Evolutionary conservation across 2,888 invertebrate genomes (phyloP).

Genomic region (Anthrax anthrax): DNA sequence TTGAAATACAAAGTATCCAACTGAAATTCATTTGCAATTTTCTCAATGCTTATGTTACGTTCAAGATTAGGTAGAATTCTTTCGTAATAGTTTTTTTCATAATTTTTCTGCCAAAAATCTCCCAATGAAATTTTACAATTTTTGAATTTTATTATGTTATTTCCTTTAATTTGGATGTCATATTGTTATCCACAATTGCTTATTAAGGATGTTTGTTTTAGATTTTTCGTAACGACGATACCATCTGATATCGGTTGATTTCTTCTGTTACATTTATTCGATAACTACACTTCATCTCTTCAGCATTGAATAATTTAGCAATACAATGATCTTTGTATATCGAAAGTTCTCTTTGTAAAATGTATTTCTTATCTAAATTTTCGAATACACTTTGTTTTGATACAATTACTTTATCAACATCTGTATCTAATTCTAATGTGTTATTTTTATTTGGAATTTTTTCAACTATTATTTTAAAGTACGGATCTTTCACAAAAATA

Average conservation of each 20-base stretch:
- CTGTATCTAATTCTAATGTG: slow-evolving; percentile 2
- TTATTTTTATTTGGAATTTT: slow-evolving; percentile 5
- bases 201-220: neutral
- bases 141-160: neutral
- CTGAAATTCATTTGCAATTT: no score
- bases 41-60: no score
- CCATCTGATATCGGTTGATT: neutral
- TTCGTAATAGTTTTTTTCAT: no score
- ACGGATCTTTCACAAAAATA: neutral
- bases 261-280: neutral
- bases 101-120: no score
- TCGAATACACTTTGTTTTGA: slow-evolving; percentile 1
- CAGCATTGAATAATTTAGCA: neutral
- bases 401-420: neutral
- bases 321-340: neutral
- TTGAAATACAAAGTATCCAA: no score
- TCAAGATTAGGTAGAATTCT: no score
- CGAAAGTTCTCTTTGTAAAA: neutral
- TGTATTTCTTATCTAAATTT: neutral
- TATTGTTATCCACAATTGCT: no score
- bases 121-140: slow-evolving; percentile 1
- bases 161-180: neutral
- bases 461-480: slow-evolving; percentile 1
- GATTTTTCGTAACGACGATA: neutral
- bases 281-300: slow-evolving; percentile 1